phyloP scores from a whole-genome alignment of 2,888 invertebrate genomes.

The Falcaria lacertinaria region DNA sequence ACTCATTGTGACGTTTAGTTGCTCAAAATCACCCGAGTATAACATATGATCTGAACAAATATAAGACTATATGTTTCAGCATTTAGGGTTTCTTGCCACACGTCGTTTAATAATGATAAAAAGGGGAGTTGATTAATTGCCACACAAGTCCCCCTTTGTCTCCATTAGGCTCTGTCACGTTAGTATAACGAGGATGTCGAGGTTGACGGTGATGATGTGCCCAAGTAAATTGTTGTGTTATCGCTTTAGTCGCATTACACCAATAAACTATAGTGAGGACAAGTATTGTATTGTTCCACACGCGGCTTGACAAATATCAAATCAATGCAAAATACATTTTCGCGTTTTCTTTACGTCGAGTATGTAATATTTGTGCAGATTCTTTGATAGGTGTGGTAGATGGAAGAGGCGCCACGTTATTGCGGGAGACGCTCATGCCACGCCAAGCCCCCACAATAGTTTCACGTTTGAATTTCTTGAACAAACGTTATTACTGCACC shows the following conservation, averaged over 20 bases:
- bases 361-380: conserved; percentile 39
- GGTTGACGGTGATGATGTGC: not conserved
- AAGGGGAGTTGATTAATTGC: too few species aligned
- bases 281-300: conserved; percentile 6
- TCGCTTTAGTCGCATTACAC: too few species aligned
- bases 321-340: conserved; percentile 23
- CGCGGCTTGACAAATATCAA: conserved; percentile 10
- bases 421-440: conserved; percentile 39
- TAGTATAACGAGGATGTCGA: conserved; percentile 22
- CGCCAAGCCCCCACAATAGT: conserved; percentile 54
- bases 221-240: not conserved
- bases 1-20: conserved; percentile 67
- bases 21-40: conserved; percentile 41
- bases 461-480: conserved; percentile 71
- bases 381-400: conserved; percentile 19
- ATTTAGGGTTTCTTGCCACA: too few species aligned
- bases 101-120: too few species aligned
- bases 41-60: conserved; percentile 1
- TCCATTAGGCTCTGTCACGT: conserved; percentile 24
- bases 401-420: conserved; percentile 32
- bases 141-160: not conserved
- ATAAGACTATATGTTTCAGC: too few species aligned
- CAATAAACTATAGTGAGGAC: too few species aligned
- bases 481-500: conserved; percentile 72
- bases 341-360: conserved; percentile 25